Evolutionary conservation across 2,113 vertebrate genomes (phyloP).

Genomic region (Eretmochelys imbricata): DNA sequence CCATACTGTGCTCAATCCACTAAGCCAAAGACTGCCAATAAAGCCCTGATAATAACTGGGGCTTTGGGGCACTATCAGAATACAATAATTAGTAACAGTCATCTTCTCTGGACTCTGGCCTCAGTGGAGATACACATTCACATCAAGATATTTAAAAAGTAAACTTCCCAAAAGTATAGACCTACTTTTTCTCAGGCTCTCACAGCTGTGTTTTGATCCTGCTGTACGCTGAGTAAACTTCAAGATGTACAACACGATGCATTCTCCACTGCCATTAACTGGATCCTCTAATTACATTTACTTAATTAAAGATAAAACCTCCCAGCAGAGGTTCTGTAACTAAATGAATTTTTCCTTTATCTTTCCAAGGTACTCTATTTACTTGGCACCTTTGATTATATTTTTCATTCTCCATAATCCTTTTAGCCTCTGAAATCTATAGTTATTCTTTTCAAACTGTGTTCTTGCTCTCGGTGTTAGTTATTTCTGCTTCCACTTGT

Average conservation of each 20-base stretch:
- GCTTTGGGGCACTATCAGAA: fast-evolving
- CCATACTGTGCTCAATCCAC: fast-evolving
- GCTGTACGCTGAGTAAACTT: not conserved
- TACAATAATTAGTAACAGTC: not conserved
- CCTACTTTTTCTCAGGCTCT: not conserved
- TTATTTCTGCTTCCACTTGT: not conserved
- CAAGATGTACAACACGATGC: not conserved
- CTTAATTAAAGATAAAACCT: conserved; percentile 15
- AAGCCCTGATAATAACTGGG: not conserved
- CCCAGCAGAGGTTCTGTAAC: not conserved
- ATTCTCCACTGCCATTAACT: not conserved
- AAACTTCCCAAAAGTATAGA: not conserved
- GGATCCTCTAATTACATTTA: conserved; percentile 21
- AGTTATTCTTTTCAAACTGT: conserved; percentile 29
- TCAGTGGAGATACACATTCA: not conserved
- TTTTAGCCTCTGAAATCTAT: conserved; percentile 36
- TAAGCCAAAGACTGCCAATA: not conserved
- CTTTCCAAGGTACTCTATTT: conserved; percentile 23
- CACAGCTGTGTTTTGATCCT: conserved; percentile 6
- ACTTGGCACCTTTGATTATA: conserved; percentile 15
- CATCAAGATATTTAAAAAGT: not conserved
- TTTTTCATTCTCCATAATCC: conserved; percentile 45
- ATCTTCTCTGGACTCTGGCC: not conserved
- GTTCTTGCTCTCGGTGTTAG: conserved; percentile 26
- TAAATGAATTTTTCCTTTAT: not conserved